Evolutionary conservation across 2,888 invertebrate species (phyloP).

Genomic region (Portevinia maculata): DNA sequence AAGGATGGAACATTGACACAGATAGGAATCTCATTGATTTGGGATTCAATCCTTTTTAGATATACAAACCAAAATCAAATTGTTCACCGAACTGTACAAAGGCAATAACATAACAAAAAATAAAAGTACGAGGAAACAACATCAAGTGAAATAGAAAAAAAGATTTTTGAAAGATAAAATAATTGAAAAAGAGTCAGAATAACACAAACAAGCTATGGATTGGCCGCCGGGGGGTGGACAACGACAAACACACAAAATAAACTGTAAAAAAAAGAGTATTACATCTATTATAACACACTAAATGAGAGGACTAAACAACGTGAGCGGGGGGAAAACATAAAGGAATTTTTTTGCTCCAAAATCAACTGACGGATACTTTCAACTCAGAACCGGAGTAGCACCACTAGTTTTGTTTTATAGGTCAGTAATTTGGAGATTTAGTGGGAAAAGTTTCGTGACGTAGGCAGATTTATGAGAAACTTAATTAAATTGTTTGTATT

Average conservation of each 20-base stretch:
- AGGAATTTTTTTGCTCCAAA: slow-evolving; percentile 26
- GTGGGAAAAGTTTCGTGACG: slow-evolving; percentile 28
- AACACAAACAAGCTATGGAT: slow-evolving; percentile 21
- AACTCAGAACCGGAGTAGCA: slow-evolving; percentile 16
- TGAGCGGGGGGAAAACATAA: slow-evolving; percentile 10
- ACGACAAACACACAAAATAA: slow-evolving; percentile 48
- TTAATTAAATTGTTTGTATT: slow-evolving; percentile 56
- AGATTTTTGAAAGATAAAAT: slow-evolving; percentile 35
- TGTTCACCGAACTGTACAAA: slow-evolving; percentile 59
- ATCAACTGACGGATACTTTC: slow-evolving; percentile 38
- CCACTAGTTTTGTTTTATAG: slow-evolving; percentile 48
- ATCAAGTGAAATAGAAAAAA: neutral
- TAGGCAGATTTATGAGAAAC: slow-evolving; percentile 48
- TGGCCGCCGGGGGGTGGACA: neutral
- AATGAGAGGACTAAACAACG: neutral
- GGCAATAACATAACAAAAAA: slow-evolving; percentile 39
- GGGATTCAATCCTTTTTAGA: slow-evolving; percentile 63
- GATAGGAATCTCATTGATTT: slow-evolving; percentile 69
- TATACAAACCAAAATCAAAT: slow-evolving; percentile 61
- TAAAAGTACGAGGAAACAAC: slow-evolving; percentile 17
- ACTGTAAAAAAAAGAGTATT: slow-evolving; percentile 43
- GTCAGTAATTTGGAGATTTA: slow-evolving; percentile 54
- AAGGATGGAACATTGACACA: slow-evolving; percentile 65
- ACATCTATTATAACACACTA: slow-evolving; percentile 12
- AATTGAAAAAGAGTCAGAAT: slow-evolving; percentile 48